Conservation (phyloP, 2,888 invertebrate genomes). For the Ellobium chinense region DNA sequence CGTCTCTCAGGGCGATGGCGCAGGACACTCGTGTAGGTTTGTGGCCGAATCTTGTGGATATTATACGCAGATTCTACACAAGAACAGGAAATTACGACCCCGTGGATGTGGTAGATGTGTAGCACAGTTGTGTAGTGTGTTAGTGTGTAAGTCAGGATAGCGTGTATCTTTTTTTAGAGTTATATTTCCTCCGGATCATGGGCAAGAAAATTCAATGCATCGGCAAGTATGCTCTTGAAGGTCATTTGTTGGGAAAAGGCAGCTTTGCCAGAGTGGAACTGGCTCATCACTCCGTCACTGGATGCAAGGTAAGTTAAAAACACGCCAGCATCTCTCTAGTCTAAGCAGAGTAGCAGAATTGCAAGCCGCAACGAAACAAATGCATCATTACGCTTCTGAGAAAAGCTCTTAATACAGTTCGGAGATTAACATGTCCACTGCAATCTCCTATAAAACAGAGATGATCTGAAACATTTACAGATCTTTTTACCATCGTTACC, state of each 20-base stretch:
- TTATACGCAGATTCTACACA: not conserved
- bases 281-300: conserved; percentile 85
- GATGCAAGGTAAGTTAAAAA: conserved; percentile 84
- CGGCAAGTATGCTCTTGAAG: conserved; percentile 87
- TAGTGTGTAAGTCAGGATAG: not conserved
- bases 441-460: too few relatives aligned
- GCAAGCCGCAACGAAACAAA: too few relatives aligned
- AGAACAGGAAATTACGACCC: not conserved
- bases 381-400: too few relatives aligned
- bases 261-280: conserved; percentile 88
- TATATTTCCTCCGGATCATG: conserved; percentile 57
- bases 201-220: conserved; percentile 80
- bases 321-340: too few relatives aligned
- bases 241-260: conserved; percentile 86
- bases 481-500: too few relatives aligned
- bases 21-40: not conserved
- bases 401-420: too few relatives aligned
- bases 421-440: too few relatives aligned
- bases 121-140: not conserved
- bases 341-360: too few relatives aligned
- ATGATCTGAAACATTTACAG: too few relatives aligned
- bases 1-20: not conserved
- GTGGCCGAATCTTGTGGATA: not conserved
- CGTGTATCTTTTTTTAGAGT: not conserved
- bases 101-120: not conserved